Evolutionary conservation across 1,140 invertebrate genomes (phyloP), one percentile per base, ranked within the genome.

Genomic region (Dendrolimus kikuchii): DNA sequence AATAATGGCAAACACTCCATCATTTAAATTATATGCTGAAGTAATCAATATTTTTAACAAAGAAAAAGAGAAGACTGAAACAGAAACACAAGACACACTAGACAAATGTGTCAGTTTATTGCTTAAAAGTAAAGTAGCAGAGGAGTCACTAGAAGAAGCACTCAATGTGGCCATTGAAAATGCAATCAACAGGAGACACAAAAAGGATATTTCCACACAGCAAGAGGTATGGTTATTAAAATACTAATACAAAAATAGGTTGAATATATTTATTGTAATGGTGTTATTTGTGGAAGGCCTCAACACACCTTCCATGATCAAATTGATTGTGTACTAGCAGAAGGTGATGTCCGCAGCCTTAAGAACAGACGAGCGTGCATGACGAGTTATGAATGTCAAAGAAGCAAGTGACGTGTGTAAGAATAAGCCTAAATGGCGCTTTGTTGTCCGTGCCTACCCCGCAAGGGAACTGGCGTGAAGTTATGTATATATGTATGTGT

Each of bases 121-220:
- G 36, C 70, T 51, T 48, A 66, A 70, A 49, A 40, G 55, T 44
- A 49, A 58, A 52, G 23, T 53, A 40, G 53, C 59, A 46, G 69
- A 79, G 6, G 53, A 23, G 9, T 74, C 54, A 60, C 71, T 90
- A 55, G 75, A 74, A 49, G 74, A 88, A 53, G 73, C 72, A 36
- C 62, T 92, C 5, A 88, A 89, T 71, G 79, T 81, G 59, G 75
- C 80, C 60, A 73, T 92, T 40, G 89, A 89, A 71, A 74, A 82
- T 62, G 82, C 88, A 38, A 87, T 91, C 40, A 77, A 88, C 38
- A 76, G 84, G 66, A 71, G 71, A 42, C 83, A 88, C 56, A 87
- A 89, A 61, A 86, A 82, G 57, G 89, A 92, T 71, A 90, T 92
- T 54, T 64, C 73, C 10, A 46, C 83, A 43, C 91, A 92, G 68